phyloP scores from a whole-genome alignment of 2,888 invertebrate species.

The Zygogramma bicolorata region DNA sequence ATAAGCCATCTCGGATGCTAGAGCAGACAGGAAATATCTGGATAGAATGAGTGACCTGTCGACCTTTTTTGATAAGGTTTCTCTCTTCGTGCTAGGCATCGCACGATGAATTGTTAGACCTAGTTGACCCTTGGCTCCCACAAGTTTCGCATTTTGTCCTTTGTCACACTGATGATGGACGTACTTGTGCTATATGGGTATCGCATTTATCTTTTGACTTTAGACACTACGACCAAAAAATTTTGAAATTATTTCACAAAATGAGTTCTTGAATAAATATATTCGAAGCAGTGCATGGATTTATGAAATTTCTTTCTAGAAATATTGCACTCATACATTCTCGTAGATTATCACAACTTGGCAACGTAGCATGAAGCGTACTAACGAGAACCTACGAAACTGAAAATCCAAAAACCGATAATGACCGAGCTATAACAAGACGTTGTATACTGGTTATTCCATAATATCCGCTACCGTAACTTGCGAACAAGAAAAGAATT shows the following conservation, averaged over 20 bases:
- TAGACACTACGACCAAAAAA: no score
- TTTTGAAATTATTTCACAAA: no score
- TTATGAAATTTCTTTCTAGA: no score
- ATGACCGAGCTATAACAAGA: conserved; percentile 28
- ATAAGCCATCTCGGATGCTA: no score
- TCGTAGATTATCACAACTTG: neutral
- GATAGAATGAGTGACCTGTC: neutral
- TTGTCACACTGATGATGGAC: neutral
- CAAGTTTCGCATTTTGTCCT: neutral
- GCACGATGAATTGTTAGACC: neutral
- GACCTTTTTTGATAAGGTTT: neutral
- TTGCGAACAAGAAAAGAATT: conserved; percentile 17
- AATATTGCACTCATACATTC: no score
- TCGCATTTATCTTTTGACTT: no score
- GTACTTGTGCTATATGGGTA: no score
- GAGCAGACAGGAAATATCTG: no score
- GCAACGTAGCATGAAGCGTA: conserved; percentile 1
- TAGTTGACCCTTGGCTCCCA: no score
- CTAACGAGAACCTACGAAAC: conserved; percentile 9
- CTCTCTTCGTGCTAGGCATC: neutral
- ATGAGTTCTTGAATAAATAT: no score
- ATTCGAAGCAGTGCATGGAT: no score
- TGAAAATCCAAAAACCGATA: conserved; percentile 14
- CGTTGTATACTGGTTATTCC: conserved; percentile 19
- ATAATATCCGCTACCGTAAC: conserved; percentile 12